These are phyloP conservation scores for Orycteropus afer DNA, from an alignment of 2,113 vertebrate species.

Conservation along the genomic window DNA sequence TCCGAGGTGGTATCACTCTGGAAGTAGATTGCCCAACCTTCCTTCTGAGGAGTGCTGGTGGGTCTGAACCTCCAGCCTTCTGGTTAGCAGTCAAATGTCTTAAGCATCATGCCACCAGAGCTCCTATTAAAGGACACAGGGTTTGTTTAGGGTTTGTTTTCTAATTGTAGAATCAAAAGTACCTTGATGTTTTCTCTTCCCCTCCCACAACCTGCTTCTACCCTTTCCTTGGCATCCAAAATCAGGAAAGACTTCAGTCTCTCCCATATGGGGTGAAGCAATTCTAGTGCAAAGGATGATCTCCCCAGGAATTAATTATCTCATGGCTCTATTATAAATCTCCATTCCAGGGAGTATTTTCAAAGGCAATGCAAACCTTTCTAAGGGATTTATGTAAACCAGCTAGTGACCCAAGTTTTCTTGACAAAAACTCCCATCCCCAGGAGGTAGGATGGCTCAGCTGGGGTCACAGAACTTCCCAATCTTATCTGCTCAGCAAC, in stretches of 20 bases:
- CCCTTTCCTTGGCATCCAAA: neutral
- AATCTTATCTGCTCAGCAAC: conserved; percentile 48
- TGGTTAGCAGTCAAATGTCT: no score
- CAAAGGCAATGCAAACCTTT: conserved; percentile 59
- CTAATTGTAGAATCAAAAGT: conserved; percentile 18
- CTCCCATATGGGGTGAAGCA: neutral
- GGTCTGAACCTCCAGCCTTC: no score
- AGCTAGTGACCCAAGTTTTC: conserved; percentile 53
- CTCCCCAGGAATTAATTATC: conserved; percentile 47
- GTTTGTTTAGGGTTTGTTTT: conserved; percentile 7
- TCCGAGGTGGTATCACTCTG: no score
- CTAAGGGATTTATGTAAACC: conserved; percentile 52
- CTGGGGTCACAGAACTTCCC: conserved; percentile 52
- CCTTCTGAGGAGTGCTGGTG: no score
- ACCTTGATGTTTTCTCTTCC: neutral
- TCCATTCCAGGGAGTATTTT: conserved; percentile 45
- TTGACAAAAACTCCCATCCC: conserved; percentile 29
- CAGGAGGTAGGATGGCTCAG: conserved; percentile 31
- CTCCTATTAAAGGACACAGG: no score
- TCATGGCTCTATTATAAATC: conserved; percentile 3
- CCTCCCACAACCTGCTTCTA: neutral
- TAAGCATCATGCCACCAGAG: no score
- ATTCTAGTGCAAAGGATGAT: neutral
- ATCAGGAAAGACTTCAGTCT: neutral
- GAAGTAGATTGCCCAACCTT: no score